These are phyloP conservation scores for Caenorhabditis inopinata DNA, from an alignment of 1,140 invertebrate genomes.

Conservation along the genomic window DNA sequence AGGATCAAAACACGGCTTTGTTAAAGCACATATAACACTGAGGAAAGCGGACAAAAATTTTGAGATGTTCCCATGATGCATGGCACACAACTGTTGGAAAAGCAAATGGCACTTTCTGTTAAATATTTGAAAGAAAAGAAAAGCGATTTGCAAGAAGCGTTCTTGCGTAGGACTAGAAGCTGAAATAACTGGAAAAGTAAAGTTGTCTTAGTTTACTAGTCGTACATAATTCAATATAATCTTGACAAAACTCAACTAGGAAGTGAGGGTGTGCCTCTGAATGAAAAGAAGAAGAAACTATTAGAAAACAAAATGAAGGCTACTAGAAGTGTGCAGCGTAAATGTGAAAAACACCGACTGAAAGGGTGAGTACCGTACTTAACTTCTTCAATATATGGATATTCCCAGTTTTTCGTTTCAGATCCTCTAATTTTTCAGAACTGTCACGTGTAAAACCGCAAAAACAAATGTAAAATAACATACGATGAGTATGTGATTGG, in stretches of 20 bases:
- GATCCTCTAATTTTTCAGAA: too few relatives aligned
- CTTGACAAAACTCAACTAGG: conserved; percentile 5
- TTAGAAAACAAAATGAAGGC: background rate
- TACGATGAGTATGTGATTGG: too few relatives aligned
- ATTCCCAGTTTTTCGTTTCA: too few relatives aligned
- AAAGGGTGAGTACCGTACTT: too few relatives aligned
- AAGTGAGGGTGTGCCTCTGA: background rate
- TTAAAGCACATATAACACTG: background rate
- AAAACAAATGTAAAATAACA: too few relatives aligned
- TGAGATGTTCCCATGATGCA: background rate
- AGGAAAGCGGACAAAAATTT: background rate
- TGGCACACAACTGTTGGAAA: background rate
- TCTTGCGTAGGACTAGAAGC: background rate
- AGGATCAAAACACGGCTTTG: too few relatives aligned
- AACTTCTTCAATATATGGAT: too few relatives aligned
- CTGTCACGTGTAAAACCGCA: too few relatives aligned
- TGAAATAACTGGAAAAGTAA: background rate
- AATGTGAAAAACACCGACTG: too few relatives aligned
- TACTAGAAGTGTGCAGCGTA: too few relatives aligned
- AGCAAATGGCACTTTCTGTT: too few relatives aligned
- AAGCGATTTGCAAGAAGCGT: background rate
- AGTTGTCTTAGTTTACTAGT: background rate
- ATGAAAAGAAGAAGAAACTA: background rate
- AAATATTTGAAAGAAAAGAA: too few relatives aligned
- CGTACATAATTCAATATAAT: conserved; percentile 7